Evolutionary conservation across 2,888 invertebrate genomes (phyloP).

Genomic region (Drosophila atripex): DNA sequence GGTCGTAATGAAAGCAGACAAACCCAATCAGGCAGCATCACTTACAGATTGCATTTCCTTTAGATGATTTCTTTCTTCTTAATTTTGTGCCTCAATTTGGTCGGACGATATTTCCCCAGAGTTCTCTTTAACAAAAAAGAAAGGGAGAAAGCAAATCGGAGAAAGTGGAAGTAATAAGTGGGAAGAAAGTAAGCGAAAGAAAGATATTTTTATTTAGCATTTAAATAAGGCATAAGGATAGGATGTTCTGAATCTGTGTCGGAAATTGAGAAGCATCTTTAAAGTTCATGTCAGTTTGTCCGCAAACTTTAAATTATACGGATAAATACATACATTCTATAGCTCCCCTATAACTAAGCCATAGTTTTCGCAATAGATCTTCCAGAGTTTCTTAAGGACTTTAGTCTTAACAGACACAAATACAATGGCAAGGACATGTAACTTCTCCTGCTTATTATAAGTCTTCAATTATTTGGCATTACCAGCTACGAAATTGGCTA

Average conservation of each 20-base stretch:
- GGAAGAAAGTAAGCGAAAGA: background rate
- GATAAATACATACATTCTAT: too few relatives aligned
- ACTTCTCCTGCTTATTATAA: background rate
- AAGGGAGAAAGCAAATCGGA: background rate
- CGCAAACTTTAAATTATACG: too few relatives aligned
- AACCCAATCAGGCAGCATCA: constrained; percentile 47
- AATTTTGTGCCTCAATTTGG: constrained; percentile 18
- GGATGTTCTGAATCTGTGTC: too few relatives aligned
- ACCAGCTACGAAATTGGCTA: constrained; percentile 9
- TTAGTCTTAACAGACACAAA: too few relatives aligned
- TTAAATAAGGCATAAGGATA: background rate
- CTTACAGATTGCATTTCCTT: constrained; percentile 41
- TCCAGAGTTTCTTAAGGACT: too few relatives aligned
- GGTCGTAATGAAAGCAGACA: constrained; percentile 39
- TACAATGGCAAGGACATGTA: background rate
- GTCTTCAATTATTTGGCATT: constrained; percentile 1
- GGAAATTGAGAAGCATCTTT: too few relatives aligned
- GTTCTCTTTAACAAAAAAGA: background rate
- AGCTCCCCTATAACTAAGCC: too few relatives aligned
- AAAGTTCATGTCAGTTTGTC: too few relatives aligned
- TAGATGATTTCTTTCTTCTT: constrained; percentile 40
- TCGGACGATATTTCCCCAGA: constrained; percentile 3
- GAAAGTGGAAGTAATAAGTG: background rate
- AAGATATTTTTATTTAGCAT: background rate
- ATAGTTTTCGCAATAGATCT: too few relatives aligned